Conservation (phyloP, 2,888 invertebrate species). For the Cataglyphis rosenhaueri region DNA sequence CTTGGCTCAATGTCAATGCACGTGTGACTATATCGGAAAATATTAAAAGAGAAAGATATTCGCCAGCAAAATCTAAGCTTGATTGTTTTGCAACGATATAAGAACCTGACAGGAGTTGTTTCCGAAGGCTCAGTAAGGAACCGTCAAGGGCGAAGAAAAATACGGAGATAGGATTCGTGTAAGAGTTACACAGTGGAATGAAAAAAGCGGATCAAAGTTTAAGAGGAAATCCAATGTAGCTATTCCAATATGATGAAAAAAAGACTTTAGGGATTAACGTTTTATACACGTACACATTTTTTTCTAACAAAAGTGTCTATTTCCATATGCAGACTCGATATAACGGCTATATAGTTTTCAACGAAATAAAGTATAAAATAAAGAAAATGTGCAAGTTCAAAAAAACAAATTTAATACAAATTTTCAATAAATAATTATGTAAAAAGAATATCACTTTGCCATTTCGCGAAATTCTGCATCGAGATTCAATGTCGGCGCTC, state of each 20-base stretch:
- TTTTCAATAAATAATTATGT: not conserved
- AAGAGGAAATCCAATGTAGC: constrained; percentile 62
- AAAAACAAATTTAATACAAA: not conserved
- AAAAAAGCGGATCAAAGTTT: constrained; percentile 64
- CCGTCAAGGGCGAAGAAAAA: constrained; percentile 62
- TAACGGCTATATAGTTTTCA: not conserved
- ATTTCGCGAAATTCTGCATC: not conserved
- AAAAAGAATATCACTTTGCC: not conserved
- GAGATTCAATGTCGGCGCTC: not conserved
- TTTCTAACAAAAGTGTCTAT: not conserved
- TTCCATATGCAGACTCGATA: not conserved
- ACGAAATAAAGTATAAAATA: not conserved
- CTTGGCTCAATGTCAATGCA: constrained; percentile 30
- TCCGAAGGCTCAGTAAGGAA: constrained; percentile 64
- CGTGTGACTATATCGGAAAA: constrained; percentile 33
- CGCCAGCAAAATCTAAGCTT: constrained; percentile 34
- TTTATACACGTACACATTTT: constrained; percentile 36
- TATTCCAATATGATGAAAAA: constrained; percentile 48
- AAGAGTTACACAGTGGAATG: constrained; percentile 63
- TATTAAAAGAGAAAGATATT: constrained; percentile 38
- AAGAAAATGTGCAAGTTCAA: not conserved
- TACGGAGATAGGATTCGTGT: constrained; percentile 69
- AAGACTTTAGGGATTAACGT: constrained; percentile 51
- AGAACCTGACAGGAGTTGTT: constrained; percentile 56
- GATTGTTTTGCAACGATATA: constrained; percentile 59